Evolutionary conservation across 2,888 invertebrate genomes (phyloP).

Genomic region (Plusia festucae): DNA sequence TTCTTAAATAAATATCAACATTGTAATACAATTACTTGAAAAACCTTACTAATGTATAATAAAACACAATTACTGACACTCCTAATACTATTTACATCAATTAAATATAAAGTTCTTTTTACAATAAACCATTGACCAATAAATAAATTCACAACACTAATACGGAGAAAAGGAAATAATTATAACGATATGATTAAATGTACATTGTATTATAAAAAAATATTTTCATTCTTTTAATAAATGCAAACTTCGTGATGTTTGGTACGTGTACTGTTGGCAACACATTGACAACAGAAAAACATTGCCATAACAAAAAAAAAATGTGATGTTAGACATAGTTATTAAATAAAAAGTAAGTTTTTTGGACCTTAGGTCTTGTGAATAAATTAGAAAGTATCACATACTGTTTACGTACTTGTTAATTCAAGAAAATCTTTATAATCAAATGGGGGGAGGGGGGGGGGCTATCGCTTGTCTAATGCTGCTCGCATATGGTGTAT

Average conservation of each 20-base stretch:
- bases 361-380: constrained; percentile 8
- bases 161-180: constrained; percentile 19
- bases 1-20: constrained; percentile 25
- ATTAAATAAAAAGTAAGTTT: constrained; percentile 11
- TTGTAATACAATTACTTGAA: constrained; percentile 25
- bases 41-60: constrained; percentile 23
- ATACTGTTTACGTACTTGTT: constrained; percentile 11
- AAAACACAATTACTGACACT: constrained; percentile 41
- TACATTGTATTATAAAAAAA: constrained; percentile 20
- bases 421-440: constrained; percentile 21
- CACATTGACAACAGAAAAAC: constrained; percentile 14
- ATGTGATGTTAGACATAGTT: constrained; percentile 29
- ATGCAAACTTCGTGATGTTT: constrained; percentile 42
- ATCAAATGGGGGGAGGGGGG: too few species aligned
- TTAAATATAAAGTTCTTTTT: constrained; percentile 42
- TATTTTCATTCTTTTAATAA: constrained; percentile 31
- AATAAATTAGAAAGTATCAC: constrained; percentile 16
- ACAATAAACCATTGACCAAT: constrained; percentile 45
- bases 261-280: constrained; percentile 30
- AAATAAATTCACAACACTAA: constrained; percentile 50
- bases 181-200: constrained; percentile 5
- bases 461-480: too few species aligned
- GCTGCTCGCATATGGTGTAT: too few species aligned
- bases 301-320: constrained; percentile 28
- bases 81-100: constrained; percentile 15